Base-by-base conservation (phyloP, 2,113 vertebrate species). In the Hippocampus mohnikei region DNA sequence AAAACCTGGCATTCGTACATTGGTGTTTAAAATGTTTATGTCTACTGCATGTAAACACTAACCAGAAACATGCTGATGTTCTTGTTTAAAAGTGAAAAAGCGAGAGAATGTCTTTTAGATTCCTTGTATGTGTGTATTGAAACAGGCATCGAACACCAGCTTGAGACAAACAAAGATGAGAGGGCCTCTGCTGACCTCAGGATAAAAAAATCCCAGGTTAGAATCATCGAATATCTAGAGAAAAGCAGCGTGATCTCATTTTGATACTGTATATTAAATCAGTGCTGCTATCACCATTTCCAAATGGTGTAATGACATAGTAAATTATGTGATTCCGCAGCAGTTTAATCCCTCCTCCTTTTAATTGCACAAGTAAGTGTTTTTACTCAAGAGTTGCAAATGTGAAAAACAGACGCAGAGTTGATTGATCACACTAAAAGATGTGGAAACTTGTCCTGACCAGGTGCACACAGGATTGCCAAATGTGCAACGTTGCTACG, bases 191-290 rank as follows among this genome's bases (percentile, higher is more conserved):
- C 97, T 0, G 96, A 98, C 86, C 93, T 96, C 60, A 92, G 97
- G 82, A 98, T 98, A 92, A 94, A 95, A 72, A 98, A 98, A 86
- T 98, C 97, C 42, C 97, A 98, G 94, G 97, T 98, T 84, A 79
- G 78, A 73, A 7, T 8, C 12, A 48, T 42, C 7, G 2, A 40
- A 23, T 16, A 50, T 15, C 15, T 48, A 48, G 44, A 48, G 13
- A 66, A 41, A 52, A n/a, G 44, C 27, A 18, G 23, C 33, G 25
- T 23, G 20, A 21, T 23, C 12, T 44, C 8, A 42, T 20, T 21
- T 2, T 13, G 33, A 37, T 23, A 16, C 12, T 20, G 18, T 23
- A 33, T 20, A 25, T 18, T n/a, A 21, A 66, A 27, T 52, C 21
- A 18, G 29, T 33, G 27, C 27, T 18, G 27, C 58, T 9, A 60